phyloP scores from a whole-genome alignment of 1,140 invertebrate species.

The Micrasema longulum region DNA sequence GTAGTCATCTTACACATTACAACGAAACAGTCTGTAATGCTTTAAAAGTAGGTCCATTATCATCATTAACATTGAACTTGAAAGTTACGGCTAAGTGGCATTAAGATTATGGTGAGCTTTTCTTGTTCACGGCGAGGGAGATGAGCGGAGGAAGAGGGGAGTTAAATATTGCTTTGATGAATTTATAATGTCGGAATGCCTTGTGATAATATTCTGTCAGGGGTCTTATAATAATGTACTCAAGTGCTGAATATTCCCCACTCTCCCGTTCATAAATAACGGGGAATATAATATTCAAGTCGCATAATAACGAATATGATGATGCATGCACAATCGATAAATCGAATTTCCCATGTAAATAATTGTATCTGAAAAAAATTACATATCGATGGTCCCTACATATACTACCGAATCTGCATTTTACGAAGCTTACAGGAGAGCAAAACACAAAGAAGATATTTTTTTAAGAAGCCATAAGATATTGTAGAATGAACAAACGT shows the following conservation, averaged over 20 bases:
- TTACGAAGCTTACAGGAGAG: too few species aligned
- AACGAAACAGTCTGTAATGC: slow-evolving; percentile 5
- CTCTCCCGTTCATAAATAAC: too few species aligned
- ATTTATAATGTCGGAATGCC: slow-evolving; percentile 46
- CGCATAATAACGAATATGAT: too few species aligned
- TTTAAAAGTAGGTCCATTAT: slow-evolving; percentile 19
- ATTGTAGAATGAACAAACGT: too few species aligned
- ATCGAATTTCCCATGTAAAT: too few species aligned
- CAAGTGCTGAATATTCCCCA: slow-evolving; percentile 11
- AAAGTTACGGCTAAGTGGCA: slow-evolving; percentile 36
- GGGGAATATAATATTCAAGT: too few species aligned
- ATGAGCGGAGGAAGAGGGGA: background rate
- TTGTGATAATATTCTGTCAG: slow-evolving; percentile 38
- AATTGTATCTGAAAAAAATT: too few species aligned
- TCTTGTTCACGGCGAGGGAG: background rate
- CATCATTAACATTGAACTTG: slow-evolving; percentile 9
- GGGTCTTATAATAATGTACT: slow-evolving; percentile 19
- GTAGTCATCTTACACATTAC: background rate
- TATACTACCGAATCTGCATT: too few species aligned
- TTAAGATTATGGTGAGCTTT: slow-evolving; percentile 37
- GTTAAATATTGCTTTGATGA: slow-evolving; percentile 52
- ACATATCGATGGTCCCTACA: too few species aligned
- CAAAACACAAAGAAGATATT: too few species aligned
- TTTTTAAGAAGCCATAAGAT: too few species aligned
- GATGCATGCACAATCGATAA: too few species aligned